Base-by-base conservation (phyloP, 2,113 vertebrate genomes). In the Mionectes macconnelli region DNA sequence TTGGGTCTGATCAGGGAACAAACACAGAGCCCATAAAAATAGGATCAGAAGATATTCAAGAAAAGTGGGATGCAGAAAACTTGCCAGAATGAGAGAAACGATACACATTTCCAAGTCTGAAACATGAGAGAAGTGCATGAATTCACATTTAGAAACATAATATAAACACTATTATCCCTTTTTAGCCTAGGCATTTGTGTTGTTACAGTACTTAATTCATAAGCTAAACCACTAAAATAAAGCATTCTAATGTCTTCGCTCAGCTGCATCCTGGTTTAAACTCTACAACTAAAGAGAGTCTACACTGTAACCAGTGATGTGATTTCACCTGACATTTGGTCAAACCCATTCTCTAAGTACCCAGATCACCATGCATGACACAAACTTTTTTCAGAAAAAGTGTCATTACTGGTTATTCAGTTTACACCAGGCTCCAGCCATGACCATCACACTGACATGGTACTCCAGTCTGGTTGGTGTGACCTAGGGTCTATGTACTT, bases 401-500 rank as follows among this genome's bases (percentile, higher is more conserved):
- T 50, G 70, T 67, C 3, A 44, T 75, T 75, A 55, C 7, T 62
- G 12, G 18, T 66, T 64, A 70, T 74, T 89, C 44, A 62, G 27
- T 25, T 84, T 39, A 59, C 16, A 55, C 12, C 18, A 45, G 21
- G 22, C 14, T 74, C n/a, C 16, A 10, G 64, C 16, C 70, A 59
- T 12, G n/a, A 47, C 33, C 35, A 53, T 0, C 1, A 40, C 20
- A 56, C 14, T 55, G 14, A 50, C 4, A 22, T 0, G 44, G 39
- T 47, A 49, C 37, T 59, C 31, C 53, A 64, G 27, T 17, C 28
- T 70, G 25, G 21, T 3, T 42, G 21, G 57, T 13, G 21, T 47
- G 39, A 66, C 27, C 11, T 39, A 21, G n/a, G 27, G 6, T 21
- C 35, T 5, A 33, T 20, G 33, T 44, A 70, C 23, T 67, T 14